phyloP scores from a whole-genome alignment of 2,888 invertebrate species.

The Calephelis perditalis region DNA sequence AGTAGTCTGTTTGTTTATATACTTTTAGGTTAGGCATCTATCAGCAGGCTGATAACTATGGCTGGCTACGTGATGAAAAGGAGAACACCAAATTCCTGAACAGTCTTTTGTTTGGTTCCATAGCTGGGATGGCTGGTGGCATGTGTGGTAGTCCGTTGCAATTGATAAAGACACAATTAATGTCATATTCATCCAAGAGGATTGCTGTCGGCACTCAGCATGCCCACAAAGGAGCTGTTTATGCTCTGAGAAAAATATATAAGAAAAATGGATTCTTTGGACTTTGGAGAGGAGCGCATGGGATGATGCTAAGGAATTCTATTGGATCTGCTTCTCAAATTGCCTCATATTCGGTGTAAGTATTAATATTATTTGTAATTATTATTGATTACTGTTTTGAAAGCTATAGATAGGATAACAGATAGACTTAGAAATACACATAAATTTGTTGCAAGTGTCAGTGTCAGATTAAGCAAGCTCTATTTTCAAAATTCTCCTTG shows the following conservation, averaged over 20 bases:
- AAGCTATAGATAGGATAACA: no score
- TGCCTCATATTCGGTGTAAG: conserved; percentile 83
- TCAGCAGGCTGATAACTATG: conserved; percentile 83
- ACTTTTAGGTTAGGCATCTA: conserved; percentile 84
- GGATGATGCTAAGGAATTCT: conserved; percentile 85
- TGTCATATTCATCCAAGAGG: conserved; percentile 84
- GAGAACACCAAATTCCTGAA: conserved; percentile 83
- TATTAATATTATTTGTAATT: conserved; percentile 11
- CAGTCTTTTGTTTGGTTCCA: conserved; percentile 85
- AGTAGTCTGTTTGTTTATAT: background rate
- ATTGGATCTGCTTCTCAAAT: conserved; percentile 92
- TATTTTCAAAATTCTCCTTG: no score
- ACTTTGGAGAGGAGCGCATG: conserved; percentile 86
- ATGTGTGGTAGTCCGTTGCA: conserved; percentile 92
- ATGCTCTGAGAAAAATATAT: conserved; percentile 81
- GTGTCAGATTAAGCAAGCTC: no score
- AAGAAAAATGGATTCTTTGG: conserved; percentile 73
- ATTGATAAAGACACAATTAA: conserved; percentile 92
- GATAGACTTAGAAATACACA: no score
- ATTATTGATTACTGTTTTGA: background rate
- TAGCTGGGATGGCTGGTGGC: conserved; percentile 88
- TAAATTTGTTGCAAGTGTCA: no score
- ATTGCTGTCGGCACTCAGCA: conserved; percentile 96
- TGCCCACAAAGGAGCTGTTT: conserved; percentile 81
- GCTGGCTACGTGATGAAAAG: conserved; percentile 77